Percentiles rank a stretch among this genome's conserved stretches.
Conservation (phyloP, 92 coral and sea anemone species). For the Porites lobata region DNA sequence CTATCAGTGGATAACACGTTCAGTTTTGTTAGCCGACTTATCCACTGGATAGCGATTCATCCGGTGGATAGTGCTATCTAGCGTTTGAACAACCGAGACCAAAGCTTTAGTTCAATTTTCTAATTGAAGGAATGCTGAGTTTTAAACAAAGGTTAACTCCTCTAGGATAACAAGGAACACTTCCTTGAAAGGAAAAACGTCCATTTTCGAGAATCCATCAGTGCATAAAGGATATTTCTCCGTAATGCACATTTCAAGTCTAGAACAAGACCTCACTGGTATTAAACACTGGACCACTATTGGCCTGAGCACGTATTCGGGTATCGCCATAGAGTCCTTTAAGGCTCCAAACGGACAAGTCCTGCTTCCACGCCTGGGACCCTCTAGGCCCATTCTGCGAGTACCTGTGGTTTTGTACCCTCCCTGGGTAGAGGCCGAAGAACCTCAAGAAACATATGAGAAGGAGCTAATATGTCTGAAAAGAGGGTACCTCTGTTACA, state of each 20-base stretch:
- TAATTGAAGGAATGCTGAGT: neutral
- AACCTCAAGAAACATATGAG: slow-evolving; percentile 22
- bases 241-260: slow-evolving; percentile 13
- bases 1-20: too few relatives aligned
- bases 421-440: slow-evolving; percentile 24
- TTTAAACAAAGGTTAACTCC: neutral
- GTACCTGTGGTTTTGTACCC: slow-evolving; percentile 38
- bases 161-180: slow-evolving; percentile 10
- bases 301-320: slow-evolving; percentile 28
- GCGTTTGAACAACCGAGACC: too few relatives aligned
- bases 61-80: too few relatives aligned
- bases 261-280: slow-evolving; percentile 7
- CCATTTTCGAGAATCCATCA: slow-evolving; percentile 4
- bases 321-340: slow-evolving; percentile 31
- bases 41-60: too few relatives aligned
- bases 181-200: slow-evolving; percentile 7
- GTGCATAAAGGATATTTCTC: neutral
- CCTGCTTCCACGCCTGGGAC: neutral
- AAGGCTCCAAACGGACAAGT: slow-evolving; percentile 10
- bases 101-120: too few relatives aligned
- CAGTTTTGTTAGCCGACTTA: too few relatives aligned
- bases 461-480: neutral
- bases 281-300: slow-evolving; percentile 13
- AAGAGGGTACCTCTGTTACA: slow-evolving; percentile 23
- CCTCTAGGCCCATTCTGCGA: slow-evolving; percentile 24